Base-by-base conservation (phyloP, 2,113 vertebrate species). In the Labrus mixtus region DNA sequence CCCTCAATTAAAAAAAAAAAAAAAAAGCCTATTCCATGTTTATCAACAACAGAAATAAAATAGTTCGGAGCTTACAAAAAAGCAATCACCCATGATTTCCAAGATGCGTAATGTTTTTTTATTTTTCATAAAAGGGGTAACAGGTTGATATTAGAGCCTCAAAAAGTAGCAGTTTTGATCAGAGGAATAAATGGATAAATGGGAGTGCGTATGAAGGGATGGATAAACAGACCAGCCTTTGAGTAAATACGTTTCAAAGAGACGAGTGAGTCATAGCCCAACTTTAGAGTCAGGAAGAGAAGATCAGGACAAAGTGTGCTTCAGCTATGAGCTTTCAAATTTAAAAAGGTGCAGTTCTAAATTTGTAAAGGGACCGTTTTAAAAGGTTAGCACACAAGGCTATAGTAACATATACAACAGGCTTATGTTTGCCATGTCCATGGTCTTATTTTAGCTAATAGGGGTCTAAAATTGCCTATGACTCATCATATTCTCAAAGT, bases 221-320 rank as follows among this genome's bases (percentile, higher is more conserved):
- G 50, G 66, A 83, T 88, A 87, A 89, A 90, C 53, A 81, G 68
- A 67, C 56, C 71, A 82, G 68, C 76, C 73, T 82, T 80, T 29
- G 84, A 88, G 82, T 80, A 81, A 90, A 89, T 75, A 82, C 5
- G 8, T 89, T 89, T 89, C 79, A 84, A 90, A 85, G 80, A 84
- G 80, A 73, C 11, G 33, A 86, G 65, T 58, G 51, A 87, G 64
- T 91, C 43, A 23, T 73, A 65, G 46, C 56, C 37, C 45, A 46
- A 78, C 63, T 84, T 73, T 53, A 68, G 58, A 70, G 46, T 50
- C 51, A 9, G 45, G 53, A 69, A 51, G 51, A 56, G n/a, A 70
- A 65, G 22, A 81, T 82, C 22, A 46, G 50, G 51, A 36, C 45
- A 86, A 54, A 62, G 48, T 46, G 54, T 50, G 19, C 75, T 63